These are phyloP conservation scores for Amphipoea oculea DNA, from an alignment of 2,888 invertebrate species.

Conservation along the genomic window DNA sequence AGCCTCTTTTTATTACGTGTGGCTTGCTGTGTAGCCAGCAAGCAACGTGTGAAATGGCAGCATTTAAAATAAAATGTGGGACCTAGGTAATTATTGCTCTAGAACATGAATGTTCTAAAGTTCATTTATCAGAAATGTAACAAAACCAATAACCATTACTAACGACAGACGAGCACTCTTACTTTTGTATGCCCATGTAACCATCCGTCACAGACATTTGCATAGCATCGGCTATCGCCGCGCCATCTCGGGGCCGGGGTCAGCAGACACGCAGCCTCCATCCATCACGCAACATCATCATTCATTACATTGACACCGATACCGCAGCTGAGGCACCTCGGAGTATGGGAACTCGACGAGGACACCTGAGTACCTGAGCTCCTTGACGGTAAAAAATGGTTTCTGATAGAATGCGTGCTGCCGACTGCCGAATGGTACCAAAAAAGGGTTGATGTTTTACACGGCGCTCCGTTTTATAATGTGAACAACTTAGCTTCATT, in stretches of 20 bases:
- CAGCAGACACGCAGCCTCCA: conserved; percentile 41
- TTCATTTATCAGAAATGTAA: conserved; percentile 35
- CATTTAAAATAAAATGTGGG: too few species aligned
- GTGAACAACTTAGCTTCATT: conserved; percentile 7
- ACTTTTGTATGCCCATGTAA: conserved; percentile 6
- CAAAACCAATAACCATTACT: conserved; percentile 13
- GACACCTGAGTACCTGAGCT: conserved; percentile 56
- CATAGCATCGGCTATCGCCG: conserved; percentile 16
- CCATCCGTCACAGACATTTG: conserved; percentile 28
- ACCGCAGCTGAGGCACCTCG: conserved; percentile 26
- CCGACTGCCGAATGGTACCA: conserved; percentile 28
- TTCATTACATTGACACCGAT: conserved; percentile 53
- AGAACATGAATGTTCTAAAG: not conserved
- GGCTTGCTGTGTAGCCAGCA: not conserved
- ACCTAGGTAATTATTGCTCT: not conserved
- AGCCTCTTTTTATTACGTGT: not conserved
- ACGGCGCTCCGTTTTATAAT: conserved; percentile 15
- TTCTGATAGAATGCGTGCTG: conserved; percentile 19
- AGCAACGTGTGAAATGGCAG: too few species aligned
- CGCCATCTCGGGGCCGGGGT: conserved; percentile 40
- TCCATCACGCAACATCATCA: conserved; percentile 54
- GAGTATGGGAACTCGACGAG: conserved; percentile 20
- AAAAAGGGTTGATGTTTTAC: conserved; percentile 39
- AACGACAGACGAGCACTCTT: conserved; percentile 26
- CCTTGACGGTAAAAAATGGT: conserved; percentile 20